Evolutionary conservation across 2,888 invertebrate species (phyloP), one percentile per base, ranked within the genome.

Genomic region (Arge pagana): DNA sequence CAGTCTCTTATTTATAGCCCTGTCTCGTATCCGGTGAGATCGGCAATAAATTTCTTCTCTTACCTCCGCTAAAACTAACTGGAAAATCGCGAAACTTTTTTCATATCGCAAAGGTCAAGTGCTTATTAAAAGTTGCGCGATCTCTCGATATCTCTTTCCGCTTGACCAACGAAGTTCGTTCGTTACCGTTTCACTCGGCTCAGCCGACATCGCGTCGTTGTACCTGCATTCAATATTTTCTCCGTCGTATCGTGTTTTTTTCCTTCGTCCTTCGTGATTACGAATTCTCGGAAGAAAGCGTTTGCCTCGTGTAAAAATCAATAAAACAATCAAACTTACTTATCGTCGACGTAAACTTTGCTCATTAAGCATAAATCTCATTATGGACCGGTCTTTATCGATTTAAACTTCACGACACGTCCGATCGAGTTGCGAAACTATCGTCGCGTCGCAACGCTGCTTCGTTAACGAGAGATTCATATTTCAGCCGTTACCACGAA

Each of bases 321-420:
- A n/a, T n/a, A n/a, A n/a, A n/a, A n/a, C n/a, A n/a, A n/a, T n/a
- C n/a, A n/a, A n/a, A n/a, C n/a, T n/a, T n/a, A n/a, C 10, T 26
- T 8, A 26, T 10, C 28, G 30, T 11, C 21, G 28, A 30, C 42
- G 19, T 18, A 26, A 30, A 16, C 18, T 19, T 42, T 26, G 13
- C 42, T 42, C 18, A 42, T 42, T 42, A 21, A 42, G 28, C 42
- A 30, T 42, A 42, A 42, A 42, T 42, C n/a, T n/a, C n/a, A 42
- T 13, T 30, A 28, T 21, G n/a, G 23, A n/a, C 28, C 10, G 28
- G 41, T 28, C 41, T 26, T 41, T 41, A 28, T 26, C 41, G 41
- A 41, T 41, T 41, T 28, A 41, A 41, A 41, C 28, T 41, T 21
- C 11, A 26, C 15, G 26, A 41, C 41, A 11, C 16, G 28, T 28